These are phyloP conservation scores for Rhizoglyphus robini DNA, from an alignment of 1,140 invertebrate species.

Conservation along the genomic window DNA sequence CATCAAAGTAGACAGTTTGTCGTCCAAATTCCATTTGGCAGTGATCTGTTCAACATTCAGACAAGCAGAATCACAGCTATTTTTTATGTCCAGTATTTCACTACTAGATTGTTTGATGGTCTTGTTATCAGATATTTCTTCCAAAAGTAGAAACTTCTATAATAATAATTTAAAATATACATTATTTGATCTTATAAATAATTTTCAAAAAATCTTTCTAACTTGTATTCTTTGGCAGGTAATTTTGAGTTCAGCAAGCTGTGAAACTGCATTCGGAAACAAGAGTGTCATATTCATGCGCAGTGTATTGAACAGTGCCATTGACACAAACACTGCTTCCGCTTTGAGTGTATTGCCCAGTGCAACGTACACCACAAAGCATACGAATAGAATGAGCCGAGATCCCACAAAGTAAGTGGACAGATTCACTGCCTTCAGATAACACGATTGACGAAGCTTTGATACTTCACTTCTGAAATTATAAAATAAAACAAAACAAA, in stretches of 20 bases:
- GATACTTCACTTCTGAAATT: slow-evolving; percentile 16
- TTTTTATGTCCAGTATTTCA: no score
- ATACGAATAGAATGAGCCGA: slow-evolving; percentile 53
- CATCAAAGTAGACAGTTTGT: background rate
- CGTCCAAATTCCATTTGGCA: no score
- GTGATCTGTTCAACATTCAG: no score
- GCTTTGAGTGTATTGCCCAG: slow-evolving; percentile 49
- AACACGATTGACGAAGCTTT: slow-evolving; percentile 48
- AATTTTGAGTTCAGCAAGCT: slow-evolving; percentile 35
- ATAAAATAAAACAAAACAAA: no score
- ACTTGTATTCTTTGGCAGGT: slow-evolving; percentile 44
- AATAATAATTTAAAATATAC: no score
- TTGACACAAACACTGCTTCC: slow-evolving; percentile 59
- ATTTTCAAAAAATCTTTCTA: no score
- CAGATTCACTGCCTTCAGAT: slow-evolving; percentile 50
- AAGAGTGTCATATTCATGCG: slow-evolving; percentile 49
- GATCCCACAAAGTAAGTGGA: slow-evolving; percentile 35
- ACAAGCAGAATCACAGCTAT: no score
- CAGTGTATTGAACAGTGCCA: slow-evolving; percentile 52
- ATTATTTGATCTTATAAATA: no score
- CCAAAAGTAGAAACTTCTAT: no score
- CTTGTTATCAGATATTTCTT: no score
- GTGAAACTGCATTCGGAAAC: slow-evolving; percentile 52
- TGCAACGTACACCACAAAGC: slow-evolving; percentile 49
- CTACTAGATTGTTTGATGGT: no score